Conservation (phyloP, 2,797 vertebrate genomes). For the Betta splendens region DNA sequence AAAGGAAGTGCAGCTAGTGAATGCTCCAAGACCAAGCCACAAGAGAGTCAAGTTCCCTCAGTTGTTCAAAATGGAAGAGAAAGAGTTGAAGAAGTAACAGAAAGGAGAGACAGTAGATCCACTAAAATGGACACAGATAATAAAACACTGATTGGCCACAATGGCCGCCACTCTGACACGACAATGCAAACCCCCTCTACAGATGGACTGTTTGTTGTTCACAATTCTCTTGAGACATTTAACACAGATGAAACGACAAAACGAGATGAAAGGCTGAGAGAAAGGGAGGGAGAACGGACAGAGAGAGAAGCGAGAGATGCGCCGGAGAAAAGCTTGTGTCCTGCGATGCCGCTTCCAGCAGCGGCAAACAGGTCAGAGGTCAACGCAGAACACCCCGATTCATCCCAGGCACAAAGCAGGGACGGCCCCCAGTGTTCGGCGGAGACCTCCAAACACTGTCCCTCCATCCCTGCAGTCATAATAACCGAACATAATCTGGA, state of each 20-base stretch:
- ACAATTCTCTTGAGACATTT: constrained; percentile 31
- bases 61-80: constrained; percentile 80
- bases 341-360: constrained; percentile 22
- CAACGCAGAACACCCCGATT: constrained; percentile 19
- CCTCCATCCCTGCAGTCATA: constrained; percentile 89
- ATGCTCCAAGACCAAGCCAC: constrained; percentile 64
- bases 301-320: constrained; percentile 17
- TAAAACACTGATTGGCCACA: constrained; percentile 45
- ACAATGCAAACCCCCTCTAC: constrained; percentile 17
- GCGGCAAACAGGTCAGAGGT: constrained; percentile 16
- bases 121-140: constrained; percentile 42
- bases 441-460: constrained; percentile 35
- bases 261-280: constrained; percentile 23
- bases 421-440: constrained; percentile 16
- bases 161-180: constrained; percentile 48
- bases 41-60: constrained; percentile 45
- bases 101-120: constrained; percentile 25
- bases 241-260: constrained; percentile 15
- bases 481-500: constrained; percentile 92
- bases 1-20: constrained; percentile 40
- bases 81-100: constrained; percentile 46
- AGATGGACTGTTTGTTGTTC: constrained; percentile 28
- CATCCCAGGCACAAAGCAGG: constrained; percentile 8
- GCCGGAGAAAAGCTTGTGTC: constrained; percentile 1
- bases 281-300: constrained; percentile 39